phyloP scores from a whole-genome alignment of 2,888 invertebrate species.

The Pheosia tremula region DNA sequence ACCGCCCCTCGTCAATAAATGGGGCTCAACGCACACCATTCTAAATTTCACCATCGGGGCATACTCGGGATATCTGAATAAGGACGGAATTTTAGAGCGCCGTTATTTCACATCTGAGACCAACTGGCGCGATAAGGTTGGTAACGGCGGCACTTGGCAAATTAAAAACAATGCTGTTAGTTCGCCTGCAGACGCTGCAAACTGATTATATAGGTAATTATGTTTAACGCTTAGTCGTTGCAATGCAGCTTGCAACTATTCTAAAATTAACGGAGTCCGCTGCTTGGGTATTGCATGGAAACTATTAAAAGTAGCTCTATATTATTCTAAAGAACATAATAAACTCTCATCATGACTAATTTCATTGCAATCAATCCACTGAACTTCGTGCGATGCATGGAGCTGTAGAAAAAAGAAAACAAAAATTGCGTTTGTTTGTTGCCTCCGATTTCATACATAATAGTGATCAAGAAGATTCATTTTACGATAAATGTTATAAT shows the following conservation, averaged over 20 bases:
- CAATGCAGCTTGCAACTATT: background rate
- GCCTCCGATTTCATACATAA: no score
- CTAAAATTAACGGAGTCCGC: background rate
- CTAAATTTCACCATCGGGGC: conserved; percentile 57
- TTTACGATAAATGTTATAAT: no score
- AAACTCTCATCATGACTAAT: no score
- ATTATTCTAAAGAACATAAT: no score
- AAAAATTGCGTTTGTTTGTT: no score
- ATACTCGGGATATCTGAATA: conserved; percentile 64
- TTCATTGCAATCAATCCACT: no score
- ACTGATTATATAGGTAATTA: background rate
- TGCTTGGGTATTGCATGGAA: background rate
- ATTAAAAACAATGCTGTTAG: conserved; percentile 69
- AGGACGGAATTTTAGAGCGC: conserved; percentile 60
- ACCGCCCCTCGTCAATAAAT: conserved; percentile 55
- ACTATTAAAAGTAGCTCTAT: no score
- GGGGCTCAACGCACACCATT: conserved; percentile 55
- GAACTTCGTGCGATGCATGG: no score
- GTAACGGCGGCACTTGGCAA: conserved; percentile 69
- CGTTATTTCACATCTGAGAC: conserved; percentile 64
- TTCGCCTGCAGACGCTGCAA: conserved; percentile 42
- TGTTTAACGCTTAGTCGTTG: conserved; percentile 1
- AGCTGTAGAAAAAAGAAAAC: no score
- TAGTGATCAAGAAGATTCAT: no score
- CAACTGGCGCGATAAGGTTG: conserved; percentile 61